Evolutionary conservation across 2,113 vertebrate genomes (phyloP), one percentile per base, ranked within the genome.

Genomic region (Coreoperca whiteheadi): DNA sequence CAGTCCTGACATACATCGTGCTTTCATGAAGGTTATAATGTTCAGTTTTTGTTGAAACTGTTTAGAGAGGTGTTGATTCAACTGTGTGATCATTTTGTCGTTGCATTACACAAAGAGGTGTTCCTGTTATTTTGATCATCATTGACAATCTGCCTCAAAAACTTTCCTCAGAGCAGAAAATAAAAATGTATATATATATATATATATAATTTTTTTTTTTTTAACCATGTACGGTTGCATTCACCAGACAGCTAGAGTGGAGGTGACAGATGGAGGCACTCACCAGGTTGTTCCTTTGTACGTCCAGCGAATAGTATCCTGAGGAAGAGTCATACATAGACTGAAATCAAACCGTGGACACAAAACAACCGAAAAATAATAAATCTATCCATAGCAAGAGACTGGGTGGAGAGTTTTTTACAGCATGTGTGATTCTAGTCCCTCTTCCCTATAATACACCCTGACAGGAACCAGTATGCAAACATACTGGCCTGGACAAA

Each of bases 281-380:
- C 75, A 96, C 95, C 95, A 96, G 34, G 69, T 54, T 1, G 89
- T 89, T 75, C 96, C 96, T 83, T 93, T 95, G 89, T 95, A 93
- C 0, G 95, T 94, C 96, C 96, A 96, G n/a, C 95, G 94, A 21
- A 95, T 91, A 0, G 94, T 94, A 41, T 96, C 94, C 96, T 96
- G 88, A 16, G 15, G 67, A 73, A 70, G 60, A 77, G 73, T 32
- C 66, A 76, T 28, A 85, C 66, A 66, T 41, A 74, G 0, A 54
- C 34, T 9, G 23, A 37, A 8, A 78, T 76, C 30, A 82, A 76
- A 74, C 46, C 66, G 4, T 53, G 30, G n/a, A 87, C 20, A 63
- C 30, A 61, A 32, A 4, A 34, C 10, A 37, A 67, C 18, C 8
- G 1, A 39, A 39, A 34, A 12, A 48, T 21, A 56, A 32, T 11